Evolutionary conservation across 1,140 invertebrate species (phyloP).

Genomic region (Lutraria rhynchaena): DNA sequence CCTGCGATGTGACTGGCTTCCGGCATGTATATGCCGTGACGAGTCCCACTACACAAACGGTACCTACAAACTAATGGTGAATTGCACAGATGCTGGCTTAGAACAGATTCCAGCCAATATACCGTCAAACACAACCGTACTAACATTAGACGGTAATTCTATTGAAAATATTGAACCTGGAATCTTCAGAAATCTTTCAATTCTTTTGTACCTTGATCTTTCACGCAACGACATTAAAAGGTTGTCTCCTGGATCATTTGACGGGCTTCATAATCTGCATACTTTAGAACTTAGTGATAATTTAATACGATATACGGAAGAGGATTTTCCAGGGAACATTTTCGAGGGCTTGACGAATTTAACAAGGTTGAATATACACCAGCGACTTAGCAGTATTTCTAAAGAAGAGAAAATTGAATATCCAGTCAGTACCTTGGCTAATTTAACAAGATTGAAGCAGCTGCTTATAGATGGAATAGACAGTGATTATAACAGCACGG

Average conservation of each 20-base stretch:
- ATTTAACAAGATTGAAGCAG: constrained; percentile 2
- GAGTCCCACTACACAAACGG: neutral
- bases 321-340: neutral
- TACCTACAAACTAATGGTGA: constrained; percentile 10
- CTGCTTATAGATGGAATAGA: constrained; percentile 11
- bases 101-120: neutral
- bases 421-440: neutral
- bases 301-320: neutral
- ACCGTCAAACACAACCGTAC: constrained; percentile 7
- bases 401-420: neutral
- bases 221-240: constrained; percentile 13
- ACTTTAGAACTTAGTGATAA: constrained; percentile 16
- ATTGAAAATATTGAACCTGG: neutral
- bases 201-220: constrained; percentile 16
- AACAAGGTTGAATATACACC: neutral
- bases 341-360: constrained; percentile 2
- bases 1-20: neutral
- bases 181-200: neutral
- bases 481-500: neutral
- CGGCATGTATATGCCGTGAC: constrained; percentile 1
- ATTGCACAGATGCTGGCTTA: constrained; percentile 4
- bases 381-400: neutral
- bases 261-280: constrained; percentile 20
- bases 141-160: constrained; percentile 2
- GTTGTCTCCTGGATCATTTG: neutral